Evolutionary conservation across 2,113 vertebrate genomes (phyloP).

Genomic region (Cochlearius cochlearius): DNA sequence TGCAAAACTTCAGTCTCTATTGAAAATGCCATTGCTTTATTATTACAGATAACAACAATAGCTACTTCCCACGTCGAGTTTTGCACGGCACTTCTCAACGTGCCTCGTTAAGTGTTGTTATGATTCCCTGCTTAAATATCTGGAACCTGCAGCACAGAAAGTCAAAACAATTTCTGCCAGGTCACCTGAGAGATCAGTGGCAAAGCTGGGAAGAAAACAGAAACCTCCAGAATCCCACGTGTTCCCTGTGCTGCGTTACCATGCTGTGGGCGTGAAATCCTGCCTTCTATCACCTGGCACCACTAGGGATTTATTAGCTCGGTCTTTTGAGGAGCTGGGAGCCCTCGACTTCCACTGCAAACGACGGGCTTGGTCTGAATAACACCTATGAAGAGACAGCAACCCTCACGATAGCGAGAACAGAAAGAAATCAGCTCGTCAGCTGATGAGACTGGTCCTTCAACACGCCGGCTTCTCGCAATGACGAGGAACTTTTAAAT

Average conservation of each 20-base stretch:
- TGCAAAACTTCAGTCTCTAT: neutral
- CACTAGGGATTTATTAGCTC: too few relatives aligned
- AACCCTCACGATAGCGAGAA: neutral
- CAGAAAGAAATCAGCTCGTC: neutral
- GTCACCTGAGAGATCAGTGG: neutral
- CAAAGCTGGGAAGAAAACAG: neutral
- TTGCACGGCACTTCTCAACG: neutral
- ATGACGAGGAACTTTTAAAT: neutral
- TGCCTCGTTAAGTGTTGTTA: neutral
- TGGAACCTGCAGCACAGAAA: neutral
- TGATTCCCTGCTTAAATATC: neutral
- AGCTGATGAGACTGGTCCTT: neutral
- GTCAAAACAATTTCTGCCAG: neutral
- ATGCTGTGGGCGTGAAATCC: neutral
- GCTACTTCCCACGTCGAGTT: neutral
- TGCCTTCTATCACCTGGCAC: neutral
- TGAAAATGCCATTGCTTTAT: neutral
- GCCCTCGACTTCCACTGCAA: neutral
- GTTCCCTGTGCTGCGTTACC: neutral
- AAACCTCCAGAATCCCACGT: neutral
- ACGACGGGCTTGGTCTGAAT: neutral
- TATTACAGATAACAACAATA: neutral
- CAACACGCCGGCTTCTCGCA: neutral
- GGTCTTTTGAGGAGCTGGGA: neutral
- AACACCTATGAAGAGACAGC: neutral